phyloP scores from a whole-genome alignment of 2,888 invertebrate species.

The Furcula furcula region DNA sequence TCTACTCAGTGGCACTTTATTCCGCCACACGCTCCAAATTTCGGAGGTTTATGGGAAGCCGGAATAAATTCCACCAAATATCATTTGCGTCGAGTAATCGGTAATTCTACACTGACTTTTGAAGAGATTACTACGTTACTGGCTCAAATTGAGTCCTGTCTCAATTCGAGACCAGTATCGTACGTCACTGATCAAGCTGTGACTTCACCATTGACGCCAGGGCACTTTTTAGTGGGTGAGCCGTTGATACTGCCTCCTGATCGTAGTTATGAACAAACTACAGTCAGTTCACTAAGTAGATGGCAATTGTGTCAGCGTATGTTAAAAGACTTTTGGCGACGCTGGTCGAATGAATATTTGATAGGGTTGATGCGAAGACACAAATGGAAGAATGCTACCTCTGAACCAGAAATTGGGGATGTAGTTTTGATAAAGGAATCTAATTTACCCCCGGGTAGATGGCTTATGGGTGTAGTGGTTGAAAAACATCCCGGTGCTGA shows the following conservation, averaged over 20 bases:
- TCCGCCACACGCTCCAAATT: slow-evolving; percentile 19
- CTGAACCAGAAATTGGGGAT: slow-evolving; percentile 11
- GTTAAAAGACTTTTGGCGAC: slow-evolving; percentile 15
- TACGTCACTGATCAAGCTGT: slow-evolving; percentile 3
- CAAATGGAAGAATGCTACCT: slow-evolving; percentile 9
- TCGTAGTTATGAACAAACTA: slow-evolving; percentile 6
- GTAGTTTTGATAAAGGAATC: slow-evolving; percentile 17
- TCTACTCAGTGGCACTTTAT: slow-evolving; percentile 17
- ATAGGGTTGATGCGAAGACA: slow-evolving; percentile 10
- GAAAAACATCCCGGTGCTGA: slow-evolving; percentile 12
- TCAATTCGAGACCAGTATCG: slow-evolving; percentile 16
- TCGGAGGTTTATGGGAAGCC: too few relatives aligned
- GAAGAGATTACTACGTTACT: slow-evolving; percentile 17
- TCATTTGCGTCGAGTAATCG: slow-evolving; percentile 6
- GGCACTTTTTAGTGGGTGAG: slow-evolving; percentile 17
- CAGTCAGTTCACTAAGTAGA: slow-evolving; percentile 6
- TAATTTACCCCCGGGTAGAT: slow-evolving; percentile 15
- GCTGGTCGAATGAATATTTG: slow-evolving; percentile 12
- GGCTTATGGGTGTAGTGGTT: slow-evolving; percentile 12
- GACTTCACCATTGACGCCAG: slow-evolving; percentile 13
- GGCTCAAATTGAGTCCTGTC: slow-evolving; percentile 15
- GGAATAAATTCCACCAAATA: too few relatives aligned
- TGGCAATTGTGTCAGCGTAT: slow-evolving; percentile 16
- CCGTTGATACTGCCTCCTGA: slow-evolving; percentile 15
- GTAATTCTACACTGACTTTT: slow-evolving; percentile 12